Evolutionary conservation across 2,797 vertebrate species (phyloP).

Genomic region (Hapalemur alaotrensis): DNA sequence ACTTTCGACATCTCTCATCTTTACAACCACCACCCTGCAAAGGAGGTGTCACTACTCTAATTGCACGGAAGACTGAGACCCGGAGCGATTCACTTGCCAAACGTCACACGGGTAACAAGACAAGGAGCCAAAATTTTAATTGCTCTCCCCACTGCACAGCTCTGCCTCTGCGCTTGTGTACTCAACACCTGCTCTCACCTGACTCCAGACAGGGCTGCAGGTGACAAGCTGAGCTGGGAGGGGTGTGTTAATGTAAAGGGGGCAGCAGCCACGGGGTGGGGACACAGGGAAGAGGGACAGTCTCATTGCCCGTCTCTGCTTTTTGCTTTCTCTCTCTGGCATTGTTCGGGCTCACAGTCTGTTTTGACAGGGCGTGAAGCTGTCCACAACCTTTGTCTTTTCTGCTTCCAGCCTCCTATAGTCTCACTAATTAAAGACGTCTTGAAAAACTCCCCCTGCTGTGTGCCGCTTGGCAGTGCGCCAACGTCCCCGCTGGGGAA

Average conservation of each 20-base stretch:
- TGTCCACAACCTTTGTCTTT: not conserved
- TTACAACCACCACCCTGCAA: not conserved
- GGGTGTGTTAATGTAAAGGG: fast-evolving
- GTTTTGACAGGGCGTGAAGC: not conserved
- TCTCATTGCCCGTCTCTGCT: not conserved
- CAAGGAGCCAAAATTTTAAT: not conserved
- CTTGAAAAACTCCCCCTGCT: conserved; percentile 36
- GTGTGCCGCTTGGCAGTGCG: not conserved
- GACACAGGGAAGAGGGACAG: fast-evolving
- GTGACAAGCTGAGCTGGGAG: not conserved
- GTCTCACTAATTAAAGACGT: conserved; percentile 58
- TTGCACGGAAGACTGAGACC: conserved; percentile 59
- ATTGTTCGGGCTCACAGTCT: not conserved
- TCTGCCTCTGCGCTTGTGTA: not conserved
- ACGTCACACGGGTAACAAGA: not conserved
- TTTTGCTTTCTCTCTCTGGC: not conserved
- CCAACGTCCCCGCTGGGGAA: not conserved
- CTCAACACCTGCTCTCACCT: not conserved
- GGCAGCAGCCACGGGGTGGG: fast-evolving
- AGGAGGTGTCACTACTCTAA: conserved; percentile 50
- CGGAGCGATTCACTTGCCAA: conserved; percentile 56
- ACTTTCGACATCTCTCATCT: conserved; percentile 26
- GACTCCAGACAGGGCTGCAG: not conserved
- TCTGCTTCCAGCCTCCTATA: conserved; percentile 19
- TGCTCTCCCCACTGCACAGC: not conserved